phyloP scores from a whole-genome alignment of 2,113 vertebrate genomes.

The Vulpes lagopus region DNA sequence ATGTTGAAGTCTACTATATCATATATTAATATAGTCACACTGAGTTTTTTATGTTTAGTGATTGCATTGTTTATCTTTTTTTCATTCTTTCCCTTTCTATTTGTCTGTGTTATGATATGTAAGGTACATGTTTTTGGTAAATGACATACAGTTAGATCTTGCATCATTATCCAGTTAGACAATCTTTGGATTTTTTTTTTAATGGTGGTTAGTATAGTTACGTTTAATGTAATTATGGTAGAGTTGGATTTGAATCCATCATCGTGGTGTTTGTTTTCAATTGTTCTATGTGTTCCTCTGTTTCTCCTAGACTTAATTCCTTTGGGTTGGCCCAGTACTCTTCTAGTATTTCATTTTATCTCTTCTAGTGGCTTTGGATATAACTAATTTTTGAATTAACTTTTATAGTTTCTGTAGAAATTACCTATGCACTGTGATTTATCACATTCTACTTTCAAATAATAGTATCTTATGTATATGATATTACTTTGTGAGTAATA shows the following conservation, averaged over 20 bases:
- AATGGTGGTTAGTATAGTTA: not conserved
- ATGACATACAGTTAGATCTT: not conserved
- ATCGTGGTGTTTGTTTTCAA: not conserved
- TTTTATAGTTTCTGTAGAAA: slow-evolving; percentile 33
- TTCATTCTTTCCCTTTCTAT: not conserved
- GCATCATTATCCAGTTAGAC: not conserved
- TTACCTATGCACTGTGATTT: not conserved
- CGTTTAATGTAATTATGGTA: slow-evolving; percentile 3
- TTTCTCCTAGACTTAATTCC: not conserved
- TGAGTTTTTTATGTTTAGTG: not conserved
- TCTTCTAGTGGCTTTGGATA: not conserved
- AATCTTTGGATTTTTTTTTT: not conserved
- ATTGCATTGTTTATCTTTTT: not conserved
- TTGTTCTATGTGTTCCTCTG: not conserved
- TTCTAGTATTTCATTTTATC: slow-evolving; percentile 29
- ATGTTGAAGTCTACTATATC: not conserved
- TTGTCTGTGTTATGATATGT: not conserved
- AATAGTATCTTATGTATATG: not conserved
- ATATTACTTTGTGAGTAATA: not conserved
- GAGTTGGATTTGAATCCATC: not conserved
- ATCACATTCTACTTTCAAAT: not conserved
- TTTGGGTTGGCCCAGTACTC: not conserved
- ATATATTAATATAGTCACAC: not conserved
- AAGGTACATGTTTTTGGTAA: not conserved
- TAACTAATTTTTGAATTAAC: not conserved